Percentiles rank a stretch among this genome's conserved stretches.
phyloP scores from a whole-genome alignment of 2,888 invertebrate species.

The Elegia similella region DNA sequence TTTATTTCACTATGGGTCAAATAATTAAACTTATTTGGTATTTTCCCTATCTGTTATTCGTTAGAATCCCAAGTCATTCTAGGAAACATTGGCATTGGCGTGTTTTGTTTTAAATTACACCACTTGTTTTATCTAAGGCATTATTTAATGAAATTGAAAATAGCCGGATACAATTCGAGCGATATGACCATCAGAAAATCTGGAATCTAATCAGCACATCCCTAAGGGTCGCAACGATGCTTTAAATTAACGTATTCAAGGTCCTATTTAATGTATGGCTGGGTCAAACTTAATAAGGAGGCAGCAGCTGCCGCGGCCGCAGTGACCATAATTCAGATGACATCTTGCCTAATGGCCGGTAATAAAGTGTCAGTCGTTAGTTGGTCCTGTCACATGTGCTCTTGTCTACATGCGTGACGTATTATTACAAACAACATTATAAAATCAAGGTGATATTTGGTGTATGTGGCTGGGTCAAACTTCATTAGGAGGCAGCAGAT shows the following conservation, averaged over 20 bases:
- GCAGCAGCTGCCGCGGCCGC: slow-evolving; percentile 38
- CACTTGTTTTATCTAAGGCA: too few species aligned
- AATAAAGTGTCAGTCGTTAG: slow-evolving; percentile 36
- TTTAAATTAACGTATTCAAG: slow-evolving; percentile 46
- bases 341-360: slow-evolving; percentile 43
- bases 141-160: too few species aligned
- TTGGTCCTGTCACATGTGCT: slow-evolving; percentile 20
- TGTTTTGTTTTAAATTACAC: too few species aligned
- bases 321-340: slow-evolving; percentile 46
- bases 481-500: slow-evolving; percentile 51
- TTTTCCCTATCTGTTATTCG: too few species aligned
- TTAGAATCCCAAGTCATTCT: too few species aligned
- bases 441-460: slow-evolving; percentile 40
- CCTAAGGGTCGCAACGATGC: slow-evolving; percentile 26
- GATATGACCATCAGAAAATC: too few species aligned
- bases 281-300: slow-evolving; percentile 55
- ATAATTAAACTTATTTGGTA: too few species aligned
- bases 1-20: too few species aligned
- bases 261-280: slow-evolving; percentile 46
- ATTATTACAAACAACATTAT: too few species aligned
- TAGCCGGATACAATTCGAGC: too few species aligned
- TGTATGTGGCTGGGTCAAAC: slow-evolving; percentile 50
- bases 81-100: too few species aligned
- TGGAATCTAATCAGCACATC: too few species aligned
- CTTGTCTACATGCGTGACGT: slow-evolving; percentile 29